A percentile compares a stretch with the other conserved stretches of the same genome.
Evolutionary conservation across 2,113 vertebrate species (phyloP).

Genomic region (Ovis canadensis): DNA sequence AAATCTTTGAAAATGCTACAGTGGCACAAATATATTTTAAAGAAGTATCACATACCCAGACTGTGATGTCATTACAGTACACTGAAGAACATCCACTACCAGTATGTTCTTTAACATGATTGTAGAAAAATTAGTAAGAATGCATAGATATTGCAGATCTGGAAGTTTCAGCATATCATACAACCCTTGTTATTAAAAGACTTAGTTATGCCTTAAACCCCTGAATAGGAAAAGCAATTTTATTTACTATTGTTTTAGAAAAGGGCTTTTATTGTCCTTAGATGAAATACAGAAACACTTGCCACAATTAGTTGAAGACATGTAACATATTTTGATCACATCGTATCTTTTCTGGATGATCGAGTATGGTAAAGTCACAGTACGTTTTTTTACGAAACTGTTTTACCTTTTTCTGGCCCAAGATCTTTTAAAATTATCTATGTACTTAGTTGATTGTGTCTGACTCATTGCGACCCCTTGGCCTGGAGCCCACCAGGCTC

Average conservation of each 20-base stretch:
- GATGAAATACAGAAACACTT: background rate
- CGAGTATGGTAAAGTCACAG: background rate
- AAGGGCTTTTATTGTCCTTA: background rate
- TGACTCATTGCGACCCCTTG: fast-evolving
- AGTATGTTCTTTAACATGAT: background rate
- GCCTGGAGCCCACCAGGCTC: background rate
- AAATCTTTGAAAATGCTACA: background rate
- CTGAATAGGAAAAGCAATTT: background rate
- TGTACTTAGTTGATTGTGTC: background rate
- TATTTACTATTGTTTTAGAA: background rate
- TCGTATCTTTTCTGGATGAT: background rate
- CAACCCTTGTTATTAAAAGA: background rate
- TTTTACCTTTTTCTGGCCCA: background rate
- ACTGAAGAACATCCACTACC: background rate
- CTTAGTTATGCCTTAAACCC: background rate
- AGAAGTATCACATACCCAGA: background rate
- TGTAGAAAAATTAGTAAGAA: background rate
- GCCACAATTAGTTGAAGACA: background rate
- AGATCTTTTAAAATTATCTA: constrained; percentile 16
- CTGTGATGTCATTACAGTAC: background rate
- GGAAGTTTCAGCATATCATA: background rate
- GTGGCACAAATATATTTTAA: background rate
- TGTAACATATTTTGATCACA: background rate
- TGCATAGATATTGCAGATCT: background rate
- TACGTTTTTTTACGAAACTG: background rate